Evolutionary conservation across 2,113 vertebrate genomes (phyloP), one percentile per base, ranked within the genome.

Genomic region (Dicaeum eximium): DNA sequence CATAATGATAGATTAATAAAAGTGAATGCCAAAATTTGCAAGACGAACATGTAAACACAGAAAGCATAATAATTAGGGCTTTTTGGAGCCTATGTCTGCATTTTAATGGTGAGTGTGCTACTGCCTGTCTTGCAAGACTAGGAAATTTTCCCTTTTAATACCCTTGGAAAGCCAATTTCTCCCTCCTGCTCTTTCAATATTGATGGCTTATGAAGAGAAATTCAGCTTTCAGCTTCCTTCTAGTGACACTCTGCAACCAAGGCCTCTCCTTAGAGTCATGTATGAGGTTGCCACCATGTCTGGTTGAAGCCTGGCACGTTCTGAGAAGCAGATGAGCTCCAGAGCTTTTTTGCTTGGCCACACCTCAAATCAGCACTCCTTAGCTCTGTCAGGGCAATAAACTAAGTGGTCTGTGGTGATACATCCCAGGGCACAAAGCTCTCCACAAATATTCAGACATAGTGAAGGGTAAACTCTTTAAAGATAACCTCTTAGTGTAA

Each of bases 221-320:
- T 93, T 67, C n/a, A 75, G 33, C 38, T 66, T 92, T 84, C 42
- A 58, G 14, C 15, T 79, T 58, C 23, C 40, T 23, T 51, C 28
- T 60, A 23, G 15, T 71, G 35, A 12, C 30, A 9, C 6, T 50
- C 7, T 37, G 44, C 42, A 58, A 1, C 21, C 33, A 66, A 54
- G 51, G 28, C 42, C 6, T 12, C 12, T 84, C 37, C 42, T 73
- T 80, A 10, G 2, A 1, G 0, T 50, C 48, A 4, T 1, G 2
- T 11, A 2, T 30, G 64, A 69, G 40, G 33, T 8, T 75, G 37
- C 50, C 25, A 23, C 66, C 5, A 0, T 22, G 24, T 42, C 38
- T 86, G 27, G 20, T 16, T 74, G 61, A 75, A 72, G 53, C 35
- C 23, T 80, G 61, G 23, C 20, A 8, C 2, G 0, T 74, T 61